Base-by-base conservation (phyloP, 2,113 vertebrate species). In the Andinoacara biseriatus region DNA sequence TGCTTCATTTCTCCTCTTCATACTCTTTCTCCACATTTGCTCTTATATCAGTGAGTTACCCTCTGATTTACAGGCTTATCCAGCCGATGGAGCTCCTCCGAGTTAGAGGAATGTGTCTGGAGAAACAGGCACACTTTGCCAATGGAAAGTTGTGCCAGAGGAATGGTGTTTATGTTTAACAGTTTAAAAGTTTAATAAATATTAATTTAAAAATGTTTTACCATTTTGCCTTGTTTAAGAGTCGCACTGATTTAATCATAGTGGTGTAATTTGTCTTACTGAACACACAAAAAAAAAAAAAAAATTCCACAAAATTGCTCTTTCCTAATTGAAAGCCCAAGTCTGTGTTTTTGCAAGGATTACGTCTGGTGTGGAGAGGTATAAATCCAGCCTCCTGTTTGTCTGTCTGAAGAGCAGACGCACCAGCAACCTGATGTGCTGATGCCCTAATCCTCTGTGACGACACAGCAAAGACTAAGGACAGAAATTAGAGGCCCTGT, bases 101-200 rank as follows among this genome's bases (percentile, higher is more conserved):
- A 82, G 62, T 57, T 43, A 62, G 22, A 87, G 81, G 88, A 92
- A 84, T 84, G 78, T 56, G 57, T 86, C 83, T 65, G 77, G 57
- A 15, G 85, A 69, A 82, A 33, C 63, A 62, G 72, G 10, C 78
- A 78, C 75, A 78, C 83, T 81, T 80, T 52, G 38, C 85, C 87
- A 75, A 78, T 49, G 90, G 89, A 87, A 91, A 86, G 80, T 67
- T 77, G 80, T 56, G 65, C 38, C 69, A 33, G 31, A 67, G 86
- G 88, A 92, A 90, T 92, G 85, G 63, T 90, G 90, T 93, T 91
- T 90, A 91, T 78, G 61, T 86, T 84, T 76, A 86, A 93, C 79
- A 82, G 89, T 91, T 91, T 86, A 83, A 90, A 90, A 87, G 49
- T 86, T 77, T 72, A 17, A 90, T 91, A 92, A 93, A 93, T 92